Evolutionary conservation across 2,797 vertebrate species (phyloP), one percentile per base, ranked within the genome.

Genomic region (Pempheris klunzingeri): DNA sequence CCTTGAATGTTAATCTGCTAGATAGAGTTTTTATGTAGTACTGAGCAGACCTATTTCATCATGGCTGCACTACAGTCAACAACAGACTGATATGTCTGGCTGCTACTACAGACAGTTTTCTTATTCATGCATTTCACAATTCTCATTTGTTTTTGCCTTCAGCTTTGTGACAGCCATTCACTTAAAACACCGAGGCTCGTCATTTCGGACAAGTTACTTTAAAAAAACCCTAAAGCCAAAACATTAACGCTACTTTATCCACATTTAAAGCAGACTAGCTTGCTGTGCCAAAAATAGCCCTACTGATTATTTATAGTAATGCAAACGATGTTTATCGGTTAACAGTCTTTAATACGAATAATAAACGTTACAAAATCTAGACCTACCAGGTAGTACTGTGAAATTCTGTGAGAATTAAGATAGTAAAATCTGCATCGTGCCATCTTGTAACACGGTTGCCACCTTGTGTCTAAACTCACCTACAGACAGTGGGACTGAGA

Each of bases 1-100:
- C 66, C 57, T 74, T 83, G 83, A 88, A 87, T 88, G 58, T 83
- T 82, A 85, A 88, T 77, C 68, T 61, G n/a, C 49, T 74, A 18
- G 46, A 58, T 53, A 5, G 18, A 55, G 6, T 39, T 79, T 77
- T 61, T 63, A 61, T 77, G 34, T 77, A 36, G 8, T 61, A 49
- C 38, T 55, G 58, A 76, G 36, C 60, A 65, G 67, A 63, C 43
- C 34, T 71, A 32, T 84, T 78, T 77, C 62, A 82, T 75, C 80
- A 65, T 63, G 15, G 26, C 50, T 53, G 28, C n/a, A 60, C 7
- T 65, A 13, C 4, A 50, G 34, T 34, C 13, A 38, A 71, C 68
- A 53, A 44, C 9, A 47, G 20, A 38, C 5, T 38, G 20, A 39
- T 14, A n/a, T 1, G 10, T 46, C 30, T 55, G 46, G 10, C 18